Percentiles rank a stretch among this genome's conserved stretches.
Evolutionary conservation across 2,888 invertebrate species (phyloP).

Genomic region (Epinotia nisella): DNA sequence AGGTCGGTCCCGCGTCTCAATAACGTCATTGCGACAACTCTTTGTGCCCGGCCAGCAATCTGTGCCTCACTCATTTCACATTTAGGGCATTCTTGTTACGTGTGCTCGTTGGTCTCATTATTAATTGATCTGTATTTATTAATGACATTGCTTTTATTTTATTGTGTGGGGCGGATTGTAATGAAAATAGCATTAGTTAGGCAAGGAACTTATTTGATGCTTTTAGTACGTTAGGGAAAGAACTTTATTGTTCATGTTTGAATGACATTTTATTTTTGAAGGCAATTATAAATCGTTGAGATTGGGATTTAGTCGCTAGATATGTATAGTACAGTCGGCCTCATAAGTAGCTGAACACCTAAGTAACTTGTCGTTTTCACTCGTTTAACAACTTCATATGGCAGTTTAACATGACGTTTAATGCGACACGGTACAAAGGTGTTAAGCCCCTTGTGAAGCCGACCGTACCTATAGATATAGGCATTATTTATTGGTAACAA

Average conservation of each 20-base stretch:
- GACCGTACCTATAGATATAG: too few species aligned
- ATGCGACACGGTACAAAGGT: too few species aligned
- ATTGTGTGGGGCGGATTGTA: slow-evolving; percentile 2
- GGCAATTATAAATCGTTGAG: too few species aligned
- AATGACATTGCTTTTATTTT: slow-evolving; percentile 13
- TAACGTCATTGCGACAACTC: slow-evolving; percentile 49
- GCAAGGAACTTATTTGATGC: neutral
- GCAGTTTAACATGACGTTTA: too few species aligned
- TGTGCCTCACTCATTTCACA: slow-evolving; percentile 11
- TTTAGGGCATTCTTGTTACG: slow-evolving; percentile 19
- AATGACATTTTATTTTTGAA: neutral
- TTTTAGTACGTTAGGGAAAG: neutral
- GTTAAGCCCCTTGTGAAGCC: too few species aligned
- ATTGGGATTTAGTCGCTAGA: too few species aligned
- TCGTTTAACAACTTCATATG: too few species aligned
- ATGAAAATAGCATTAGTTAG: neutral
- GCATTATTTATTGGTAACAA: too few species aligned
- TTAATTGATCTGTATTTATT: slow-evolving; percentile 19
- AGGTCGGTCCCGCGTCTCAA: slow-evolving; percentile 66
- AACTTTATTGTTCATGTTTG: neutral
- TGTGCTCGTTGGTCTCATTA: slow-evolving; percentile 26
- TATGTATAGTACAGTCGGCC: too few species aligned
- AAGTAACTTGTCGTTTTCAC: too few species aligned
- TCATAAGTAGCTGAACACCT: too few species aligned
- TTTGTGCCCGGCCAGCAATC: slow-evolving; percentile 30